Percentiles rank a stretch among this genome's conserved stretches.
Evolutionary conservation across 2,888 invertebrate species (phyloP).

Genomic region (Nineta flava): DNA sequence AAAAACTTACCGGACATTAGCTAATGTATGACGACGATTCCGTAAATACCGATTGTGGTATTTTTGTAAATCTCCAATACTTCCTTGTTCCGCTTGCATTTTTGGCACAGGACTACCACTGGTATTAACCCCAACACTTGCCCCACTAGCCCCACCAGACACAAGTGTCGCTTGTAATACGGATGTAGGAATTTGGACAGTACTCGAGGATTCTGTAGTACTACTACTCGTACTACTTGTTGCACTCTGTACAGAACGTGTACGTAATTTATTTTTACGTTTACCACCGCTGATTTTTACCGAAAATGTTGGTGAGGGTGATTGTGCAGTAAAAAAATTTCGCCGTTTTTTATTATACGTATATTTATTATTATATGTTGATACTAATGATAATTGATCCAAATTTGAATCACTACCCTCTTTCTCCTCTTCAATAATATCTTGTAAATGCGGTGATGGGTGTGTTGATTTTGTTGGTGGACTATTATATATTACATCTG

Average conservation of each 20-base stretch:
- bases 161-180: constrained; percentile 19
- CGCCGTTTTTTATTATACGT: constrained; percentile 17
- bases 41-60: constrained; percentile 75
- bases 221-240: constrained; percentile 13
- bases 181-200: constrained; percentile 23
- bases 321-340: constrained; percentile 28
- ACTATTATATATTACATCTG: constrained; percentile 35
- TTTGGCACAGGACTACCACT: constrained; percentile 34
- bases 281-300: constrained; percentile 36
- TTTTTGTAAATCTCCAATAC: constrained; percentile 77
- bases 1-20: constrained; percentile 77
- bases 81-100: constrained; percentile 88
- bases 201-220: constrained; percentile 8
- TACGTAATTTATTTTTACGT: constrained; percentile 30
- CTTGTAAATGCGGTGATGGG: constrained; percentile 55
- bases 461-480: constrained; percentile 40
- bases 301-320: constrained; percentile 44
- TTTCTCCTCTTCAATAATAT: constrained; percentile 64
- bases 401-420: constrained; percentile 37
- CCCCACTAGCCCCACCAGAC: constrained; percentile 11
- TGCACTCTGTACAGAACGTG: constrained; percentile 21
- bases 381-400: constrained; percentile 16
- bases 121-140: constrained; percentile 21
- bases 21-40: constrained; percentile 75
- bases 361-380: constrained; percentile 15